These are phyloP conservation scores for Charina bottae DNA, from an alignment of 2,113 vertebrate genomes.

Conservation along the genomic window DNA sequence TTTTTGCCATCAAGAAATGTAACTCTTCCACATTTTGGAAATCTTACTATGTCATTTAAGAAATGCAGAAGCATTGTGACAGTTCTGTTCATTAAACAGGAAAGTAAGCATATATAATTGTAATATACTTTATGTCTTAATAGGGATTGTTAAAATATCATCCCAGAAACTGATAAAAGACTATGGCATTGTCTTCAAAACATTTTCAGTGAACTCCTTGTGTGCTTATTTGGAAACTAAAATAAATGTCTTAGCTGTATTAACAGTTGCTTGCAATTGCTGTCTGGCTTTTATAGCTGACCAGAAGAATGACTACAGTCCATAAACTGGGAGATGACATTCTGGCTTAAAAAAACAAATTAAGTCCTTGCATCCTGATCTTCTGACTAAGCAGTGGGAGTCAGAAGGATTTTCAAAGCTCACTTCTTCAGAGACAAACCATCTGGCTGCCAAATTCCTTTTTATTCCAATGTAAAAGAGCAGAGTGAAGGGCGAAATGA, in stretches of 20 bases:
- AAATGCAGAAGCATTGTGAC: constrained; percentile 44
- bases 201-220: constrained; percentile 52
- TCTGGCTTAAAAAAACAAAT: not conserved
- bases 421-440: not conserved
- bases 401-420: not conserved
- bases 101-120: constrained; percentile 64
- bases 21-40: constrained; percentile 1
- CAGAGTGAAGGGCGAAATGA: not conserved
- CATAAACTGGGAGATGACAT: constrained; percentile 39
- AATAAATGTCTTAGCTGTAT: constrained; percentile 52
- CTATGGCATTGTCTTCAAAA: constrained; percentile 56
- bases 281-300: constrained; percentile 50
- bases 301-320: constrained; percentile 43
- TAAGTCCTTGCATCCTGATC: not conserved
- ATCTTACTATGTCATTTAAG: constrained; percentile 3
- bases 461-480: not conserved
- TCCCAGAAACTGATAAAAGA: constrained; percentile 62
- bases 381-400: not conserved
- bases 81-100: constrained; percentile 71
- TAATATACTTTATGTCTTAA: constrained; percentile 56
- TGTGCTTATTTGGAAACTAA: constrained; percentile 57
- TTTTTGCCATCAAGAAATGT: constrained; percentile 46
- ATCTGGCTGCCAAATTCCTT: not conserved
- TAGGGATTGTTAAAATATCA: constrained; percentile 50
- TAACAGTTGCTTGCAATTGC: constrained; percentile 55